Conservation (phyloP, 2,888 invertebrate genomes). For the Harpalus rufipes region DNA sequence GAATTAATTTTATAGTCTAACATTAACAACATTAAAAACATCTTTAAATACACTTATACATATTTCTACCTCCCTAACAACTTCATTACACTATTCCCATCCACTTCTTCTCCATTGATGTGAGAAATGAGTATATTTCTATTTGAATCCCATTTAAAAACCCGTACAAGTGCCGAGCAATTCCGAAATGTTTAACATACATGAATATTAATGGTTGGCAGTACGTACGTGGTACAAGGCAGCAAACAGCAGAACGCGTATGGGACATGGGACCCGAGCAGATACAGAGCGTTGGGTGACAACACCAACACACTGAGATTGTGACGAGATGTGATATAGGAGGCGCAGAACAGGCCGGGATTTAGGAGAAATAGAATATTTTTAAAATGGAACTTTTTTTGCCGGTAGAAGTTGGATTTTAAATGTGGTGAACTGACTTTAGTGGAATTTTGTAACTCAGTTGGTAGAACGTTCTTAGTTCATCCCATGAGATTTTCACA, state of each 20-base stretch:
- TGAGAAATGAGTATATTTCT: too few species aligned
- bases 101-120: too few species aligned
- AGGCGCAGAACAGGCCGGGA: not conserved
- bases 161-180: slow-evolving; percentile 29
- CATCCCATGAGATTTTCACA: too few species aligned
- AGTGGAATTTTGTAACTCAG: too few species aligned
- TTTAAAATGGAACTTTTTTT: not conserved
- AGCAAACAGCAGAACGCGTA: not conserved
- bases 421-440: too few species aligned
- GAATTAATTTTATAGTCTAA: too few species aligned
- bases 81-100: too few species aligned
- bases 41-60: too few species aligned
- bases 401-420: too few species aligned
- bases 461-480: too few species aligned
- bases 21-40: too few species aligned
- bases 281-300: slow-evolving; percentile 33
- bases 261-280: slow-evolving; percentile 12
- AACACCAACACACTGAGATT: slow-evolving; percentile 26
- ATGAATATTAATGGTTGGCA: slow-evolving; percentile 34
- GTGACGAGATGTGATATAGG: slow-evolving; percentile 19
- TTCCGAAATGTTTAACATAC: slow-evolving; percentile 51
- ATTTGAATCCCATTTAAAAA: slow-evolving; percentile 6
- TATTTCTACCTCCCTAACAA: too few species aligned
- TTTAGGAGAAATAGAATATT: not conserved
- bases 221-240: slow-evolving; percentile 19